A percentile compares a stretch with the other conserved stretches of the same genome.
Evolutionary conservation across 1,140 invertebrate species (phyloP).

Genomic region (Pararge aegeria): DNA sequence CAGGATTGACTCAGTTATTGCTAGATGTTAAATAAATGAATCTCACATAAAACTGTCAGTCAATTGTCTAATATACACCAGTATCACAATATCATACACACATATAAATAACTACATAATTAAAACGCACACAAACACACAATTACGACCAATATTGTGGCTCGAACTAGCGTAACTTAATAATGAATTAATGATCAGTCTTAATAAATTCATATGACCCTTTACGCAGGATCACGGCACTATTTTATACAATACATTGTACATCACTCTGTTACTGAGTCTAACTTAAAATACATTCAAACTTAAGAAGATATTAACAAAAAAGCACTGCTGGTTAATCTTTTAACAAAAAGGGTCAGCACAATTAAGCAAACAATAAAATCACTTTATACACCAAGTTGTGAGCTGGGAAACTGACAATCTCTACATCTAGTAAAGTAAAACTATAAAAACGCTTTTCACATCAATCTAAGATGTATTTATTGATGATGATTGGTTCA

Average conservation of each 20-base stretch:
- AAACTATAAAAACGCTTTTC: conserved; percentile 27
- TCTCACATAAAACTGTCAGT: conserved; percentile 50
- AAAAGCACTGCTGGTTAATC: conserved; percentile 69
- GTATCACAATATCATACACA: conserved; percentile 44
- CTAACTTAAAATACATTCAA: conserved; percentile 57
- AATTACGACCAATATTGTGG: conserved; percentile 61
- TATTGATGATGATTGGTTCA: conserved; percentile 59
- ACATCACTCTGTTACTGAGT: conserved; percentile 71
- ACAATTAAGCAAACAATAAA: conserved; percentile 62
- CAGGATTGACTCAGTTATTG: conserved; percentile 51
- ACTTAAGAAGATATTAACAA: conserved; percentile 58
- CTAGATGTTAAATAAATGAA: conserved; percentile 40
- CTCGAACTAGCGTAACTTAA: conserved; percentile 75
- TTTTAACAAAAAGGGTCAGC: conserved; percentile 58
- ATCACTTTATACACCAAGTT: conserved; percentile 53
- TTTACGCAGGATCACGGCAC: conserved; percentile 43
- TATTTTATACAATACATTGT: conserved; percentile 51
- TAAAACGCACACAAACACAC: conserved; percentile 51
- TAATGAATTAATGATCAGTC: conserved; percentile 78
- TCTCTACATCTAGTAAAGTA: conserved; percentile 39
- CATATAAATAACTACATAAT: conserved; percentile 61
- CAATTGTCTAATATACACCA: conserved; percentile 31
- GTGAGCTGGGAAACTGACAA: conserved; percentile 35
- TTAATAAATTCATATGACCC: conserved; percentile 66
- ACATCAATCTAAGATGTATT: conserved; percentile 25